Conservation (phyloP, 1,140 invertebrate species). For the Diprion similis region DNA sequence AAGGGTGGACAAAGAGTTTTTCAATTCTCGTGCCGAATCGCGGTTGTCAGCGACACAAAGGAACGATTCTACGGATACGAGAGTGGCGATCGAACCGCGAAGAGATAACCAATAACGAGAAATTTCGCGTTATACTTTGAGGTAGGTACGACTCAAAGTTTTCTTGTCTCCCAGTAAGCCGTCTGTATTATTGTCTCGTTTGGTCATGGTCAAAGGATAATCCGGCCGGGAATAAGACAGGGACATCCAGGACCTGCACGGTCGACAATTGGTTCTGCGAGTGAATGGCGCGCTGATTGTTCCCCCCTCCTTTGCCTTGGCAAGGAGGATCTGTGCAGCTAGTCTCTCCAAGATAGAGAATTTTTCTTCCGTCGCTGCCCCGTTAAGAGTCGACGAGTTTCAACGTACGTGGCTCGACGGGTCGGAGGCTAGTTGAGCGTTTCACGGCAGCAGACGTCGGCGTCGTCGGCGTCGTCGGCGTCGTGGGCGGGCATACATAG, state of each 20-base stretch:
- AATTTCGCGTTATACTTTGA: neutral
- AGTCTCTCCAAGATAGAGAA: neutral
- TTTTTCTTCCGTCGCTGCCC: conserved; percentile 1
- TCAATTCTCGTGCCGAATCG: neutral
- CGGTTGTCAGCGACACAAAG: neutral
- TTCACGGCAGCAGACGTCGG: neutral
- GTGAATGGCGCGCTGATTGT: conserved; percentile 2
- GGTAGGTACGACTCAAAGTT: neutral
- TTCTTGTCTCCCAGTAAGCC: neutral
- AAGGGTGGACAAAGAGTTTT: neutral
- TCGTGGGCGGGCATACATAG: conserved; percentile 14
- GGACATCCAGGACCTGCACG: neutral
- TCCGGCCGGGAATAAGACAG: conserved; percentile 1
- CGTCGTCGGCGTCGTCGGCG: neutral
- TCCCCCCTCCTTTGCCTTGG: neutral
- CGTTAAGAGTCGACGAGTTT: conserved; percentile 4
- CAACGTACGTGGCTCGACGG: neutral
- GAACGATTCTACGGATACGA: neutral
- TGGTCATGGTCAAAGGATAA: neutral
- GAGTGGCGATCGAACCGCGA: neutral
- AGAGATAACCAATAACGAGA: neutral
- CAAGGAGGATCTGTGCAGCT: neutral
- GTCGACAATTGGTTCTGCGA: conserved; percentile 2
- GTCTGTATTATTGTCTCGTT: neutral
- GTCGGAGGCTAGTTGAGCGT: conserved; percentile 2